These are phyloP conservation scores for Hyalella azteca DNA, from an alignment of 2,888 invertebrate species.

Conservation along the genomic window DNA sequence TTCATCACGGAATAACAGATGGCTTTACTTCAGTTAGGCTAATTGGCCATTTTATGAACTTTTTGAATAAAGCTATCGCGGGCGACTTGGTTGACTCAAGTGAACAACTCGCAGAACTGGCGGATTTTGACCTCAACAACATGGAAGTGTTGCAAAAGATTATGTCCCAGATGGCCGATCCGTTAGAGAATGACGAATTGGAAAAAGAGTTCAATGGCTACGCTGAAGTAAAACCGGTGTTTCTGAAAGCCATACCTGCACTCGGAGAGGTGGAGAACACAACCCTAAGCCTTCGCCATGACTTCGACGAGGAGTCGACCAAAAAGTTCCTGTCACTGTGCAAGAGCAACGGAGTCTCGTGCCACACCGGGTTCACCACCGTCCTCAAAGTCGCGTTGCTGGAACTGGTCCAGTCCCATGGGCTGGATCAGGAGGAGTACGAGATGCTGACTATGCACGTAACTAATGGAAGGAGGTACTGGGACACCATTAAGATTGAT, in stretches of 20 bases:
- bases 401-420: constrained; percentile 37
- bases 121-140: background rate
- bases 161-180: constrained; percentile 8
- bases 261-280: background rate
- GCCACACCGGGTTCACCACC: constrained; percentile 43
- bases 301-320: background rate
- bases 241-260: background rate
- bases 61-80: constrained; percentile 38
- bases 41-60: constrained; percentile 29
- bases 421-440: constrained; percentile 13
- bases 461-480: constrained; percentile 45
- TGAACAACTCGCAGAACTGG: constrained; percentile 14
- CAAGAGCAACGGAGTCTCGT: background rate
- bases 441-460: constrained; percentile 39
- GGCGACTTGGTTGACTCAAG: constrained; percentile 26
- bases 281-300: background rate
- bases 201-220: background rate
- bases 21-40: constrained; percentile 41
- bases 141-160: no score
- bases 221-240: background rate
- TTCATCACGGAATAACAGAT: constrained; percentile 44
- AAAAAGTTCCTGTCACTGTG: background rate
- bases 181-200: background rate
- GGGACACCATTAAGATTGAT: background rate
- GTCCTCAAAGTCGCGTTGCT: constrained; percentile 40